Evolutionary conservation across 2,888 invertebrate genomes (phyloP).

Genomic region (Orthonychiurus folsomi): DNA sequence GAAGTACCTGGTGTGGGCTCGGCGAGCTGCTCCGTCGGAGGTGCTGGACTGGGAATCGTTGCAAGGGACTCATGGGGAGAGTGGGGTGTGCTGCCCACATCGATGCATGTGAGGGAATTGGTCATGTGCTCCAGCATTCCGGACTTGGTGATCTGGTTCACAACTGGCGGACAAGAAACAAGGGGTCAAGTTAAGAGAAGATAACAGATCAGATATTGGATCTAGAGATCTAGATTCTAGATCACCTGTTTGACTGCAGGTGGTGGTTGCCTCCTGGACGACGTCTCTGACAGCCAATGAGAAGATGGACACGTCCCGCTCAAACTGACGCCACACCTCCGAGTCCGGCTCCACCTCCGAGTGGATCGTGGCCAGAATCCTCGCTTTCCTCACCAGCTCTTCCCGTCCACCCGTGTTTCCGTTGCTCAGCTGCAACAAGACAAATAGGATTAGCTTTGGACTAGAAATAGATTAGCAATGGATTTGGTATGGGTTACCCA

Average conservation of each 20-base stretch:
- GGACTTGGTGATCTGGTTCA: too few relatives aligned
- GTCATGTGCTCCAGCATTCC: too few relatives aligned
- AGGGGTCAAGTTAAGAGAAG: too few relatives aligned
- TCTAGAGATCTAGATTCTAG: too few relatives aligned
- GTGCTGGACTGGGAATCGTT: not conserved
- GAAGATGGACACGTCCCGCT: constrained; percentile 16
- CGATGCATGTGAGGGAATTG: too few relatives aligned
- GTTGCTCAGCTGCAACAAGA: not conserved
- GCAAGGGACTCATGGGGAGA: too few relatives aligned
- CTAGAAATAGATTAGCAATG: too few relatives aligned
- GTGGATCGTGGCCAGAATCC: constrained; percentile 17
- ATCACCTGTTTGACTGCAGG: not conserved
- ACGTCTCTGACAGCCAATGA: constrained; percentile 10
- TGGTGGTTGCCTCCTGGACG: constrained; percentile 2
- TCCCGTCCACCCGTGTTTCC: not conserved
- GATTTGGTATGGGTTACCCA: too few relatives aligned
- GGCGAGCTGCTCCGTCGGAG: not conserved
- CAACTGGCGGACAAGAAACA: too few relatives aligned
- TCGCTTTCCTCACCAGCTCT: constrained; percentile 13
- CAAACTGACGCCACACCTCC: constrained; percentile 19
- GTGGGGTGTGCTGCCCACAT: too few relatives aligned
- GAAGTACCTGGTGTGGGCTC: not conserved
- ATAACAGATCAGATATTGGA: too few relatives aligned
- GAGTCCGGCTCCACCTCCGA: constrained; percentile 23
- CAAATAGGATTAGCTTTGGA: too few relatives aligned